A percentile compares a stretch with the other conserved stretches of the same genome.
Evolutionary conservation across 2,113 vertebrate genomes (phyloP).

Genomic region (Rhodinocichla rosea): DNA sequence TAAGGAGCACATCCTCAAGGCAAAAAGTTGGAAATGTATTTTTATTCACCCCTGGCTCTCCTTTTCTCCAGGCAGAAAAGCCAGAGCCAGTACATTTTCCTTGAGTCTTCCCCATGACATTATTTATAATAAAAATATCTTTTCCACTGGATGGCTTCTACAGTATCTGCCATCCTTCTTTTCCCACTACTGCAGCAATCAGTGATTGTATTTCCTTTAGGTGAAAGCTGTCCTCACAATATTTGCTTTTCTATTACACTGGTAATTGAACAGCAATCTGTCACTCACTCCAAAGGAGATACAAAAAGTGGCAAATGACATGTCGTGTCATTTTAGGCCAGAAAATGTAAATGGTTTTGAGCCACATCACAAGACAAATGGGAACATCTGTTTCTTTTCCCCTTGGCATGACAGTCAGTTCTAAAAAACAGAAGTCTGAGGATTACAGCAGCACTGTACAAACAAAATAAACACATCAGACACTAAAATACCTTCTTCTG

Average conservation of each 20-base stretch:
- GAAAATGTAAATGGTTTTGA: conserved; percentile 60
- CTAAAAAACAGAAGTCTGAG: not conserved
- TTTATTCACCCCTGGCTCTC: not conserved
- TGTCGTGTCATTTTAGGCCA: conserved; percentile 33
- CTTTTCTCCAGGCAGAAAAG: not conserved
- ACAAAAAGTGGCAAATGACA: not conserved
- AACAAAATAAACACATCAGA: conserved; percentile 18
- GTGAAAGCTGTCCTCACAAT: conserved; percentile 11
- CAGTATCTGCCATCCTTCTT: not conserved
- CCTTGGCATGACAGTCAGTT: not conserved
- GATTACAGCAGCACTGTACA: not conserved
- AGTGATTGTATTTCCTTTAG: not conserved
- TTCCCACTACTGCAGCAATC: not conserved
- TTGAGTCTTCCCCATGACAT: not conserved
- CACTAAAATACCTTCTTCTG: not conserved
- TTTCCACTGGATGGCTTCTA: not conserved
- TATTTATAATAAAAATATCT: conserved; percentile 27
- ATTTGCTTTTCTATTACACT: not conserved
- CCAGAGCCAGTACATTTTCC: not conserved
- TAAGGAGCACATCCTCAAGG: not conserved
- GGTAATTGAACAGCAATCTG: conserved; percentile 44
- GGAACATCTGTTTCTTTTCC: conserved; percentile 61
- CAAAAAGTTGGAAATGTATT: conserved; percentile 2
- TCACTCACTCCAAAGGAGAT: conserved; percentile 33
- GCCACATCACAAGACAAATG: conserved; percentile 54